A percentile compares a stretch with the other conserved stretches of the same genome.
Evolutionary conservation across 2,113 vertebrate genomes (phyloP).

Genomic region (Pagrus major): DNA sequence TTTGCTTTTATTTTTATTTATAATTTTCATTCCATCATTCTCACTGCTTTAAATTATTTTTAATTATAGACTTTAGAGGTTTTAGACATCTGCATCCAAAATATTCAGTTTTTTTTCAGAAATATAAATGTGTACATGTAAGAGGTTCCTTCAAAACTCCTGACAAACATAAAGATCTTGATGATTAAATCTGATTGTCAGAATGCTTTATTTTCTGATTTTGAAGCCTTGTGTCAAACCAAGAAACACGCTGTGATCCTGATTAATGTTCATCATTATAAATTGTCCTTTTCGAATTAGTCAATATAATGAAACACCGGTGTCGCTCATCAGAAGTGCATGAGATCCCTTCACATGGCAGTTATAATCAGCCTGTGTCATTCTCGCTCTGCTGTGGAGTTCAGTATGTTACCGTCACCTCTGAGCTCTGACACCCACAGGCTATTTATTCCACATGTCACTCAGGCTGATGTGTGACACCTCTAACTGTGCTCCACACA

Average conservation of each 20-base stretch:
- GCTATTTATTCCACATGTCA: slow-evolving; percentile 1
- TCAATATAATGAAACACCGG: background rate
- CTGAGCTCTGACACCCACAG: background rate
- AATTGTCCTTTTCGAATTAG: background rate
- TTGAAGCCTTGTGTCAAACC: no score
- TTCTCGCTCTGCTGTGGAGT: background rate
- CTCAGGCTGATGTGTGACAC: background rate
- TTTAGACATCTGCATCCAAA: no score
- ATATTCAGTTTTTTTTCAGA: no score
- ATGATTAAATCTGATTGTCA: no score
- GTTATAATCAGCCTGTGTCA: background rate
- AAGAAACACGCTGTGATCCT: no score
- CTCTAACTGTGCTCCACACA: background rate
- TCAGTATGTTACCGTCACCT: background rate
- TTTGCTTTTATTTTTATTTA: no score
- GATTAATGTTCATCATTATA: background rate
- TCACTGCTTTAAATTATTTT: no score
- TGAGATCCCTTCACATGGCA: background rate
- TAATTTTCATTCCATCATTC: no score
- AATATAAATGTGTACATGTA: background rate
- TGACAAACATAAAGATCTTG: no score
- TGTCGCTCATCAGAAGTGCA: background rate
- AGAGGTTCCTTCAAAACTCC: background rate
- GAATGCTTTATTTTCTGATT: background rate
- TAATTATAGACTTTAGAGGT: no score